Evolutionary conservation across 2,113 vertebrate species (phyloP), one percentile per base, ranked within the genome.

Genomic region (Caloenas nicobarica): DNA sequence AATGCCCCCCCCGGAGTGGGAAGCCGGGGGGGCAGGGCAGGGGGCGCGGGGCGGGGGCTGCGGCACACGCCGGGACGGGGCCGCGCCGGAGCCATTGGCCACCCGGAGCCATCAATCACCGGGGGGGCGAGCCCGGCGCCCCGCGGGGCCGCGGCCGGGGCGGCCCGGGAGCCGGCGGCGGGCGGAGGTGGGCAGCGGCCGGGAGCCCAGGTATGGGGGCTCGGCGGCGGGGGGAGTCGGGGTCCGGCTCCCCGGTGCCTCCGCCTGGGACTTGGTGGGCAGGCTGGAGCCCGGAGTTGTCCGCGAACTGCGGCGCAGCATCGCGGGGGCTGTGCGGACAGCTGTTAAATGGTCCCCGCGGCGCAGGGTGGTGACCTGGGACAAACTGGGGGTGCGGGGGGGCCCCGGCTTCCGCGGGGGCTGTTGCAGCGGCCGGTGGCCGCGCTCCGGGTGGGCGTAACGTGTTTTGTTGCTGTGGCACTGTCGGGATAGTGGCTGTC

Each of bases 1-100:
- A 19, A 33, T 80, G 34, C 68, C 80, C 74, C 68, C 82, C 68
- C 82, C 44, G 18, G 13, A 26, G 13, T 34, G 46, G n/a, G 11
- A 10, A 61, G 40, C 28, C 9, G 22, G 31, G 60, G 58, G 28
- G n/a, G 34, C 22, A 8, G 53, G 74, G 34, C 36, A 34, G 80
- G 44, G 65, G 44, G 54, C 24, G 66, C 21, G 70, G 86, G 86
- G 86, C 77, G 46, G 40, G 68, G 86, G 58, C 50, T 71, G 66
- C 66, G 57, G 97, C 97, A 97, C 96, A 74, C 96, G 97, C 97
- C 95, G 92, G 94, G 96, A 96, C 96, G 97, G 95, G 96, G 96
- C 76, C 72, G 92, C 96, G 98, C 98, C 97, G 97, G 97, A 97
- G 96, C 97, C 96, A 96, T 97, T 97, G 98, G 97, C 93, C 96